A percentile compares a stretch with the other conserved stretches of the same genome.
These are phyloP conservation scores for Sesamia nonagrioides DNA, from an alignment of 1,140 invertebrate genomes.

Conservation along the genomic window DNA sequence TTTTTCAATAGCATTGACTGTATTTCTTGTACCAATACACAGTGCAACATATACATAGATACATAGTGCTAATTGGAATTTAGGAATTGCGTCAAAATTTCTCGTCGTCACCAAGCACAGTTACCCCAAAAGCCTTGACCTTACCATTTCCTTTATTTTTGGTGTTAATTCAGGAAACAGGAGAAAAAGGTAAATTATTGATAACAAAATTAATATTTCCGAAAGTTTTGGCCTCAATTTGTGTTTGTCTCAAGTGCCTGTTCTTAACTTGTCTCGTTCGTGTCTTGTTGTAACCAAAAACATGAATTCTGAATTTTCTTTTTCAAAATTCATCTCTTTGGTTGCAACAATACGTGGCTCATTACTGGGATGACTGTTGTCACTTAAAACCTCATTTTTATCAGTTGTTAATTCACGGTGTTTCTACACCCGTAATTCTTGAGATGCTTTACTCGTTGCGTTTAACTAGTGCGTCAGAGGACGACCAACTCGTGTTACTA, in stretches of 20 bases:
- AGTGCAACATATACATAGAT: background rate
- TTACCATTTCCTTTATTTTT: background rate
- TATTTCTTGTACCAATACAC: background rate
- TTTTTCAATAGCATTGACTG: constrained; percentile 18
- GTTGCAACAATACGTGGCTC: background rate
- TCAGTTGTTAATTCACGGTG: background rate
- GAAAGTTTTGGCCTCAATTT: constrained; percentile 16
- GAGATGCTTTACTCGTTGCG: background rate
- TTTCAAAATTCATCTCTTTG: background rate
- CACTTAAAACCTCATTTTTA: background rate
- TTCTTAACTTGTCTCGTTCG: constrained; percentile 34
- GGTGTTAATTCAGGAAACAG: constrained; percentile 38
- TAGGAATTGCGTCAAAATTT: background rate
- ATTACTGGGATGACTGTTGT: no score
- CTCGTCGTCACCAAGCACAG: background rate
- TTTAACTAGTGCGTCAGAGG: background rate
- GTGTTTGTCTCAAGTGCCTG: constrained; percentile 35
- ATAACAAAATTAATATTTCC: constrained; percentile 8
- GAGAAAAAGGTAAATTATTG: constrained; percentile 43
- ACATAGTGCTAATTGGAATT: background rate
- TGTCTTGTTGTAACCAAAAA: no score
- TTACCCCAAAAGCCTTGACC: background rate
- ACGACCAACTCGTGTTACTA: background rate
- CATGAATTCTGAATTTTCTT: background rate
- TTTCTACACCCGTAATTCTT: background rate